Percentiles rank a stretch among this genome's conserved stretches.
Conservation (phyloP, 2,888 invertebrate species). For the Labia minor region DNA sequence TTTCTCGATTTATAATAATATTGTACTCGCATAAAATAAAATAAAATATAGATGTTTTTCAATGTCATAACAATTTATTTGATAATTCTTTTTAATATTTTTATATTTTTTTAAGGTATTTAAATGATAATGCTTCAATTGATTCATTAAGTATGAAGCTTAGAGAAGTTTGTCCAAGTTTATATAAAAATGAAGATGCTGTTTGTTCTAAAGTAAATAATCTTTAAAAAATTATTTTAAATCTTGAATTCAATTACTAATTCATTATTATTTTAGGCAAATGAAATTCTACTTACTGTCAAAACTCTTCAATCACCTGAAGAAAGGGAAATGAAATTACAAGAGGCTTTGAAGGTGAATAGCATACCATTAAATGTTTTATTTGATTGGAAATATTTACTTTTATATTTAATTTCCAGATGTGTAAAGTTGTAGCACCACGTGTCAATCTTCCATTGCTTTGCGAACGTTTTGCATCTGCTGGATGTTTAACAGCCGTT, state of each 20-base stretch:
- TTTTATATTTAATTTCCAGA: constrained; percentile 35
- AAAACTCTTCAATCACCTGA: constrained; percentile 59
- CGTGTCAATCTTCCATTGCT: constrained; percentile 74
- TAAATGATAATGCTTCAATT: constrained; percentile 90
- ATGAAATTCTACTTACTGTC: constrained; percentile 76
- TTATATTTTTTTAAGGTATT: constrained; percentile 48
- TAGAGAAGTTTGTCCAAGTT: constrained; percentile 80
- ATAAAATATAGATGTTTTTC: too few relatives aligned
- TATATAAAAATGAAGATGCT: constrained; percentile 92
- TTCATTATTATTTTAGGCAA: constrained; percentile 48
- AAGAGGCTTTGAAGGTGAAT: constrained; percentile 56
- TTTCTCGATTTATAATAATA: too few relatives aligned
- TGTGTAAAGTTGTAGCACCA: constrained; percentile 82
- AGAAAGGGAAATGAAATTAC: constrained; percentile 60
- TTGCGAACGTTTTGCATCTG: constrained; percentile 67
- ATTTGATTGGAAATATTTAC: background rate
- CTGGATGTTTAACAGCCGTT: constrained; percentile 46
- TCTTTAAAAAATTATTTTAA: background rate
- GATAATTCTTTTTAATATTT: constrained; percentile 1
- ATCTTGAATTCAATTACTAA: background rate
- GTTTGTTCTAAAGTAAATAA: constrained; percentile 75
- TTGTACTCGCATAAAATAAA: too few relatives aligned
- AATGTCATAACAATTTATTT: too few relatives aligned
- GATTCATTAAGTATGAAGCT: constrained; percentile 80
- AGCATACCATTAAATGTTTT: constrained; percentile 16